phyloP scores from a whole-genome alignment of 2,888 invertebrate species.

The Acronicta aceris region DNA sequence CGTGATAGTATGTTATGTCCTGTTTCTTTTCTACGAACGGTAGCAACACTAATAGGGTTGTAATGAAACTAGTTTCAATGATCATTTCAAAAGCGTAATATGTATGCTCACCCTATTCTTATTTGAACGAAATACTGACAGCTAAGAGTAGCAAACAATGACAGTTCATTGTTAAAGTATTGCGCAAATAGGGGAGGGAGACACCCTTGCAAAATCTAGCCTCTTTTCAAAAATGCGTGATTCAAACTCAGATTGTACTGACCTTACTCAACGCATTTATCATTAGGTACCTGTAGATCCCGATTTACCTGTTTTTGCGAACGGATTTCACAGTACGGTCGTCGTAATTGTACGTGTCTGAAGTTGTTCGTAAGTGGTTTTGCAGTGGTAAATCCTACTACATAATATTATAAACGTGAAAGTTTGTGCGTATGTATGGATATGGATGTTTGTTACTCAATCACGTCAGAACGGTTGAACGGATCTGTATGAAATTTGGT shows the following conservation, averaged over 20 bases:
- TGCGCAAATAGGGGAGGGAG: constrained; percentile 79
- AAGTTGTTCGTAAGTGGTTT: too few species aligned
- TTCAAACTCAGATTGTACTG: constrained; percentile 66
- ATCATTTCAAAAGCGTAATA: constrained; percentile 57
- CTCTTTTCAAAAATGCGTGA: constrained; percentile 75
- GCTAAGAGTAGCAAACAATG: constrained; percentile 74
- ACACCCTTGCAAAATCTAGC: constrained; percentile 72
- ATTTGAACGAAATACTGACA: constrained; percentile 55
- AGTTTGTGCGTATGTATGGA: too few species aligned
- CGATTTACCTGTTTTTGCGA: constrained; percentile 9
- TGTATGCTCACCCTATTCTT: constrained; percentile 60
- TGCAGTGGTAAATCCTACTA: too few species aligned
- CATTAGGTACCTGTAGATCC: constrained; percentile 7
- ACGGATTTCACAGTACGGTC: too few species aligned
- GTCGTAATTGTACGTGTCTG: too few species aligned
- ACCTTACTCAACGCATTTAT: constrained; percentile 67
- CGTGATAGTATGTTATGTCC: background rate
- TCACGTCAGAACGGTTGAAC: too few species aligned
- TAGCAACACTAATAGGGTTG: constrained; percentile 9
- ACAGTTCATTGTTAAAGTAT: constrained; percentile 81
- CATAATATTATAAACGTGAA: too few species aligned
- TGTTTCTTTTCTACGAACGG: constrained; percentile 5
- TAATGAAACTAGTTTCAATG: constrained; percentile 4
- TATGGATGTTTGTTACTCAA: too few species aligned
- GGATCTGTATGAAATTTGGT: too few species aligned